Conservation (phyloP, 2,797 vertebrate genomes). For the Myioborus miniatus region DNA sequence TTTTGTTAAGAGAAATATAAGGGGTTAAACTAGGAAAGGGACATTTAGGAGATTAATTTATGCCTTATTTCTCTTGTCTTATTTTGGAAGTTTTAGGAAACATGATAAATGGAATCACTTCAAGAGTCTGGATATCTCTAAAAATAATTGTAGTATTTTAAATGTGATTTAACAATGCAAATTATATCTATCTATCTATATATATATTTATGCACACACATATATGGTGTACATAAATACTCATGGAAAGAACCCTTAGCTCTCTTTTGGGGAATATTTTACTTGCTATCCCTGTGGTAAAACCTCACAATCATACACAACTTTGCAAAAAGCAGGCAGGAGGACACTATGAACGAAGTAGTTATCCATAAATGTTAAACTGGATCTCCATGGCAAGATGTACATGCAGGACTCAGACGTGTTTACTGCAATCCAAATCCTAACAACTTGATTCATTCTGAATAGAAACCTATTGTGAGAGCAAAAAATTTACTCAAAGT, state of each 20-base stretch:
- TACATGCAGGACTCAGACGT: not conserved
- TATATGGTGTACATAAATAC: not conserved
- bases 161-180: not conserved
- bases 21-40: not conserved
- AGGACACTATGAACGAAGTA: not conserved
- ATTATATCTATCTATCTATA: not conserved
- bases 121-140: not conserved
- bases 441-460: not conserved
- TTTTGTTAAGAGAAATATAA: not conserved
- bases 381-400: not conserved
- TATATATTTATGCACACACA: accelerated
- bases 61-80: not conserved
- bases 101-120: not conserved
- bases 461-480: not conserved
- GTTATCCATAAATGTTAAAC: not conserved
- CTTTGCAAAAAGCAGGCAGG: not conserved
- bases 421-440: not conserved
- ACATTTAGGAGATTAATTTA: not conserved
- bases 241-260: not conserved
- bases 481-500: not conserved
- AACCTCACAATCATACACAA: not conserved
- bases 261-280: not conserved
- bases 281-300: not conserved
- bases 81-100: not conserved
- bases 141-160: not conserved